Percentiles rank a stretch among this genome's conserved stretches.
Conservation (phyloP, 1,140 invertebrate genomes). For the Diorhabda carinulata region DNA sequence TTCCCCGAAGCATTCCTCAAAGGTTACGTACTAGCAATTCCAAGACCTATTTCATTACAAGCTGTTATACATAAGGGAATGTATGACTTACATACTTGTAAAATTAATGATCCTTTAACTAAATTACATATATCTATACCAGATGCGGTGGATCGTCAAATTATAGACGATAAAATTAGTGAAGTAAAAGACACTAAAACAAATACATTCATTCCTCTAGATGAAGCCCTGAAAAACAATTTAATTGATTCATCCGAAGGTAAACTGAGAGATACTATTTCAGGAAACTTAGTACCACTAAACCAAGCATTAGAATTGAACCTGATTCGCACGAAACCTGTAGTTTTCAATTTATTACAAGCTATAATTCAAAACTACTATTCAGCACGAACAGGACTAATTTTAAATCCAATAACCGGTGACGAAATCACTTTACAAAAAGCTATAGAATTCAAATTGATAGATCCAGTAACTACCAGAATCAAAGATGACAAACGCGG, state of each 20-base stretch:
- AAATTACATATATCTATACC: constrained; percentile 66
- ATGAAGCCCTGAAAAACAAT: constrained; percentile 63
- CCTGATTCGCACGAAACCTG: constrained; percentile 66
- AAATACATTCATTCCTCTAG: constrained; percentile 64
- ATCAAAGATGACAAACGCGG: constrained; percentile 72
- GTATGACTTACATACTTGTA: constrained; percentile 67
- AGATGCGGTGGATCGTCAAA: constrained; percentile 72
- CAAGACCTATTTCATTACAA: constrained; percentile 71
- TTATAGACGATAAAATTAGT: constrained; percentile 80
- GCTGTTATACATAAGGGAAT: constrained; percentile 67
- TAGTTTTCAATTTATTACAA: constrained; percentile 68
- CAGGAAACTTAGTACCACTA: constrained; percentile 62
- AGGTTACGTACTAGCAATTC: constrained; percentile 63
- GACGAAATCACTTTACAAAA: constrained; percentile 67
- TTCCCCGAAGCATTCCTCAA: constrained; percentile 66
- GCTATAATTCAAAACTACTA: constrained; percentile 78
- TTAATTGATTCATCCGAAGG: constrained; percentile 67
- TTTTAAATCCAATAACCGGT: constrained; percentile 77
- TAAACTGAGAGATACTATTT: constrained; percentile 64
- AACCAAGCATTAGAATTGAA: constrained; percentile 65
- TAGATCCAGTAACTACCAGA: constrained; percentile 65
- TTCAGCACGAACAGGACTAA: constrained; percentile 66
- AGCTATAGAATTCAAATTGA: constrained; percentile 66
- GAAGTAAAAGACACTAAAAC: constrained; percentile 72
- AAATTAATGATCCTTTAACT: constrained; percentile 67